Percentiles rank a stretch among this genome's conserved stretches.
phyloP scores from a whole-genome alignment of 2,113 vertebrate genomes.

The Chamaetylas fuelleborni region DNA sequence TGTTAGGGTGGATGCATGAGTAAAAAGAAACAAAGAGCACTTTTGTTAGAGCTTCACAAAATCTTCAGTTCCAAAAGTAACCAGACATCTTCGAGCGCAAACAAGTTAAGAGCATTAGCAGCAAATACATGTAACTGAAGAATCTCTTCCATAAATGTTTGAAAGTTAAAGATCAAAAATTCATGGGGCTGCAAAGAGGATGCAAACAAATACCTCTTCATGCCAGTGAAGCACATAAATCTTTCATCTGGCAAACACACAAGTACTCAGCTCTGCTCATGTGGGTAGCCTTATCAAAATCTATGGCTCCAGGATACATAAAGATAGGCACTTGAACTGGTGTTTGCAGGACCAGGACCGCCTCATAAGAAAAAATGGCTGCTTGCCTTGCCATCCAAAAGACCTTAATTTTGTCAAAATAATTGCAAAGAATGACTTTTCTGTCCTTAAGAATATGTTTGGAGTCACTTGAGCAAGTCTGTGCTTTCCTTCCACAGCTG shows the following conservation, averaged over 20 bases:
- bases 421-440: not conserved
- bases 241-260: not conserved
- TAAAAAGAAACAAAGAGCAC: not conserved
- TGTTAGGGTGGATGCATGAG: not conserved
- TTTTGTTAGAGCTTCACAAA: not conserved
- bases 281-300: not conserved
- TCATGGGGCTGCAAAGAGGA: not conserved
- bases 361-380: not conserved
- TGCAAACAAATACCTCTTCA: conserved; percentile 4
- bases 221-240: not conserved
- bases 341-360: not conserved
- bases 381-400: not conserved
- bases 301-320: not conserved
- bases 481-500: not conserved
- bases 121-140: not conserved
- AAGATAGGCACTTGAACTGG: not conserved
- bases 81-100: not conserved
- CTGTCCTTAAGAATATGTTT: not conserved
- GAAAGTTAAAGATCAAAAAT: conserved; percentile 39
- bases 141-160: conserved; percentile 7
- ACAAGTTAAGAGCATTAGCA: not conserved
- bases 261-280: not conserved
- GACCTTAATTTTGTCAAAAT: not conserved
- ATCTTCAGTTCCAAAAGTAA: not conserved
- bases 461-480: not conserved